Base-by-base conservation (phyloP, 2,888 invertebrate species). In the Biston stratarius region DNA sequence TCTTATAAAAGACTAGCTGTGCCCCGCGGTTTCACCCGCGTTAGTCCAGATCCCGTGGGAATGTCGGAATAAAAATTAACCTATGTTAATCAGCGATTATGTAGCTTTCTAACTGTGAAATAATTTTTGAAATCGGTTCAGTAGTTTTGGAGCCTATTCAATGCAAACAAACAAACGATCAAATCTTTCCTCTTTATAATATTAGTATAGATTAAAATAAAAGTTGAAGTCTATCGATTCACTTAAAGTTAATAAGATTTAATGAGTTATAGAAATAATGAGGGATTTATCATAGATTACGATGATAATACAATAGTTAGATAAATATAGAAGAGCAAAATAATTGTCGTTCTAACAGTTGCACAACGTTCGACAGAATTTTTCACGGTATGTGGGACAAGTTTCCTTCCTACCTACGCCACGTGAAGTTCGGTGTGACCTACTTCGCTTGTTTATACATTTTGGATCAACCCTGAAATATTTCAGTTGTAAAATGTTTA, bases 401-500 rank as follows among this genome's bases (percentile, higher is more conserved):
- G 79, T 79, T 78, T 73, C 77, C 85, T 83, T 80, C 87, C 85
- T 15, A 56, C 56, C 44, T 57, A 57, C 57, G 45, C 48, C 85
- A 85, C 86, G 82, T 81, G 74, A 71, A 70, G 60, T 74, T 77
- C 72, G 69, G 71, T 74, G 73, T 79, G 88, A 77, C 81, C 86
- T 81, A 85, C 80, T 85, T 85, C 73, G 70, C 70, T 77, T 83
- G 83, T 84, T 83, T 86, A 84, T 82, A 81, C 77, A 79, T 79
- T 80, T 80, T 77, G 75, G 75, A 82, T 81, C 82, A 86, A 82
- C 85, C 84, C 83, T 87, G 87, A 81, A 79, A 76, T 81, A 80
- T 83, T 85, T 81, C 74, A 73, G 78, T 33, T 49, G 76, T 76
- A 71, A 64, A 68, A 71, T 73, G 69, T 73, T 77, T 77, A 71